Evolutionary conservation across 2,888 invertebrate species (phyloP).

Genomic region (Empis stercorea): DNA sequence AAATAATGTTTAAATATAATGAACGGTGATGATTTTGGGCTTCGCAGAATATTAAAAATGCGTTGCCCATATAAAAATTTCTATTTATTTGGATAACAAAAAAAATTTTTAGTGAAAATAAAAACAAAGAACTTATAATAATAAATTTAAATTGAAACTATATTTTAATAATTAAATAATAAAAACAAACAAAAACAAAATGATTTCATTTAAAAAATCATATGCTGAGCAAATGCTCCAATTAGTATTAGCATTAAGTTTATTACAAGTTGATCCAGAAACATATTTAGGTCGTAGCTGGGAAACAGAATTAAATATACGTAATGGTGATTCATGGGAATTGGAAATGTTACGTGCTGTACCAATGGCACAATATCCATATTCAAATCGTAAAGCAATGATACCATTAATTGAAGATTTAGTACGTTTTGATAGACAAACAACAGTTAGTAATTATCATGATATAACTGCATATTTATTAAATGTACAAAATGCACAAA

Average conservation of each 20-base stretch:
- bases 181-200: constrained; percentile 24
- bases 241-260: constrained; percentile 65
- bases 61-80: too few relatives aligned
- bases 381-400: constrained; percentile 35
- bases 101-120: too few relatives aligned
- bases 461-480: constrained; percentile 45
- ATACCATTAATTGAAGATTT: constrained; percentile 35
- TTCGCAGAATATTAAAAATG: too few relatives aligned
- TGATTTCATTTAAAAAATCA: constrained; percentile 72
- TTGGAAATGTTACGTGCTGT: constrained; percentile 33
- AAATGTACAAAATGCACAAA: constrained; percentile 38
- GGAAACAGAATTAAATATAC: constrained; percentile 29
- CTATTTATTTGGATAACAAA: too few relatives aligned
- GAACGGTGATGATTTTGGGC: too few relatives aligned
- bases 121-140: too few relatives aligned
- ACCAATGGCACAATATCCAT: constrained; percentile 31
- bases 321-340: constrained; percentile 34
- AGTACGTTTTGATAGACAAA: constrained; percentile 51
- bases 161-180: too few relatives aligned
- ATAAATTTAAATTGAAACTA: too few relatives aligned
- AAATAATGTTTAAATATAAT: too few relatives aligned
- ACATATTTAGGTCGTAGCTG: constrained; percentile 48
- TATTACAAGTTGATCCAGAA: constrained; percentile 64
- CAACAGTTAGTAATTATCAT: constrained; percentile 37
- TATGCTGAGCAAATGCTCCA: constrained; percentile 72